Conservation (phyloP, 2,888 invertebrate genomes). For the Ephialtes manifestator region DNA sequence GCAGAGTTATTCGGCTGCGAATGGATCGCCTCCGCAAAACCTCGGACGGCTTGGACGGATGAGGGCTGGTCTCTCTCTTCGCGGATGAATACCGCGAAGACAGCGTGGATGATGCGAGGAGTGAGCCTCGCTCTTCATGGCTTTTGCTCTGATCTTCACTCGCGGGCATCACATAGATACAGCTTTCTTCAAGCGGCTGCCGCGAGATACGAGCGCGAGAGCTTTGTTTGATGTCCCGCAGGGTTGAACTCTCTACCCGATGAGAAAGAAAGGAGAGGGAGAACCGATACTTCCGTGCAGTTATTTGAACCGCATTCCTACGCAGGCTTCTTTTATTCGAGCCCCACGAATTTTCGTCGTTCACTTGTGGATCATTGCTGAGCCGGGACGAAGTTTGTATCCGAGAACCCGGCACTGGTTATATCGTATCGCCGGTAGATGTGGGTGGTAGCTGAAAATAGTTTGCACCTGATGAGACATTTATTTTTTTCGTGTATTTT, state of each 20-base stretch:
- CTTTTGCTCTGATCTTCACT: constrained; percentile 22
- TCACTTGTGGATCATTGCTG: neutral
- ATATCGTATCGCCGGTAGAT: neutral
- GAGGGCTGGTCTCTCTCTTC: constrained; percentile 13
- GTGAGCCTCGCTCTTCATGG: constrained; percentile 15
- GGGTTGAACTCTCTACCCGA: constrained; percentile 25
- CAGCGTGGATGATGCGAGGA: constrained; percentile 40
- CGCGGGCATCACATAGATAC: neutral
- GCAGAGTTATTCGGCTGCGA: constrained; percentile 50
- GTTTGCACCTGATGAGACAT: constrained; percentile 41
- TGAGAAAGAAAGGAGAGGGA: neutral
- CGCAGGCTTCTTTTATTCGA: constrained; percentile 27
- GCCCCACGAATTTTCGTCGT: constrained; percentile 17
- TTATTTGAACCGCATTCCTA: constrained; percentile 62
- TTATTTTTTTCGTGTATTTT: constrained; percentile 15
- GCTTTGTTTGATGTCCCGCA: constrained; percentile 29
- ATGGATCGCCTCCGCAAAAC: constrained; percentile 34
- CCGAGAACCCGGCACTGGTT: constrained; percentile 13
- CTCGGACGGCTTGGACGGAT: constrained; percentile 16
- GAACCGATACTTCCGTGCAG: constrained; percentile 49
- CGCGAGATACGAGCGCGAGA: constrained; percentile 30
- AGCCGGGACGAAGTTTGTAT: neutral
- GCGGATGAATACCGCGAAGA: constrained; percentile 46
- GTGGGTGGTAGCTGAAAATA: constrained; percentile 55
- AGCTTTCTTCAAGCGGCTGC: constrained; percentile 40